phyloP scores from a whole-genome alignment of 2,888 invertebrate genomes.

The Ectemnius lituratus region DNA sequence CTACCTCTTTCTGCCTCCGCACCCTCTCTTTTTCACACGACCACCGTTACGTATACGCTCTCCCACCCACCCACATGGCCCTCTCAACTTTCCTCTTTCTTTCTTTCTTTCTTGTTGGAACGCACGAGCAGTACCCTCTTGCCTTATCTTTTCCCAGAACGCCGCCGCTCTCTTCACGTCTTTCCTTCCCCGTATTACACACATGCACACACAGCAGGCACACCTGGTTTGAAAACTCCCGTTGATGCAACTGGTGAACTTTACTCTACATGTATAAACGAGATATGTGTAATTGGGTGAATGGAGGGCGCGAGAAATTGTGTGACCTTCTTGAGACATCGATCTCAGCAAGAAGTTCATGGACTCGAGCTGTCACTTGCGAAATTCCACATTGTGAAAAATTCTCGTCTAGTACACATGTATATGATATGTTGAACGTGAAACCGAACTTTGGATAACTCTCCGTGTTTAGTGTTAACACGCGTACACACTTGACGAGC shows the following conservation, averaged over 20 bases:
- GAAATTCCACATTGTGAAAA: too few species aligned
- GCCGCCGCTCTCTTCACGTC: not conserved
- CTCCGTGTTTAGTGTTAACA: too few species aligned
- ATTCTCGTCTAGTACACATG: too few species aligned
- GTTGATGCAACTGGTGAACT: slow-evolving; percentile 31
- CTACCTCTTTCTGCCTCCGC: too few species aligned
- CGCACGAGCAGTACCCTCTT: not conserved
- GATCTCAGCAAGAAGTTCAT: slow-evolving; percentile 31
- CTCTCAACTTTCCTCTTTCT: slow-evolving; percentile 14
- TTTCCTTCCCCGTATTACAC: not conserved
- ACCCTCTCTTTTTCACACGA: too few species aligned
- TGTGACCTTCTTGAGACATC: slow-evolving; percentile 34
- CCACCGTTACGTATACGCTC: not conserved
- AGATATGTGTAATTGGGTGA: slow-evolving; percentile 14
- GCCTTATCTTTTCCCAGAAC: not conserved
- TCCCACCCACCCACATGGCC: not conserved
- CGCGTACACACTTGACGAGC: too few species aligned
- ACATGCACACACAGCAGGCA: not conserved
- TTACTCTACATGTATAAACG: not conserved
- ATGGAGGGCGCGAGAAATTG: slow-evolving; percentile 14
- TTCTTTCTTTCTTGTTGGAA: slow-evolving; percentile 24
- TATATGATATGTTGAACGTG: too few species aligned
- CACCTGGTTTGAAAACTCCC: not conserved
- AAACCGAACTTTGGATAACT: too few species aligned
- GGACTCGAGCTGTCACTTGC: too few species aligned